Conservation (phyloP, 2,888 invertebrate genomes). For the Dioctria rufipes region DNA sequence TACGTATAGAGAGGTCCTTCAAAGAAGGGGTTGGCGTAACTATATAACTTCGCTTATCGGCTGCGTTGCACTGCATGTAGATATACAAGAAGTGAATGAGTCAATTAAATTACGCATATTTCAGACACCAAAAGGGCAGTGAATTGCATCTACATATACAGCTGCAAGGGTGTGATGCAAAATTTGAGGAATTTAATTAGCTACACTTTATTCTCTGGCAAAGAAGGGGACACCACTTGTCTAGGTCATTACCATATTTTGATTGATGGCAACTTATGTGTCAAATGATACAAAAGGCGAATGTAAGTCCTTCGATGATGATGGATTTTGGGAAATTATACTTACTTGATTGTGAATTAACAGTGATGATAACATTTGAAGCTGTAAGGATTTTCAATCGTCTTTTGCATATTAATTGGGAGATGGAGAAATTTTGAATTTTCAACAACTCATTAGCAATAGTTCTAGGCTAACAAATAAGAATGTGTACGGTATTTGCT, state of each 20-base stretch:
- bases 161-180: constrained; percentile 35
- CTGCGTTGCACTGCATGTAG: not conserved
- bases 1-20: too few species aligned
- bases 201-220: not conserved
- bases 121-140: constrained; percentile 18
- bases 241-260: constrained; percentile 40
- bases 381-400: too few species aligned
- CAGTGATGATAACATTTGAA: too few species aligned
- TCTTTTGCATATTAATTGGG: too few species aligned
- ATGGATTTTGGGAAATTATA: too few species aligned
- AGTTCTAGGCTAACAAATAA: too few species aligned
- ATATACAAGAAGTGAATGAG: constrained; percentile 24
- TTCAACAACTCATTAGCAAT: too few species aligned
- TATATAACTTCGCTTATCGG: not conserved
- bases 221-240: constrained; percentile 28
- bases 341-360: too few species aligned
- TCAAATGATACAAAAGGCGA: constrained; percentile 29
- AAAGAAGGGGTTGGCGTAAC: constrained; percentile 18
- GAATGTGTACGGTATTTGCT: too few species aligned
- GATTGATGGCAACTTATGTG: constrained; percentile 46
- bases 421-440: too few species aligned
- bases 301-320: not conserved
- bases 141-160: not conserved
- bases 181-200: constrained; percentile 44
- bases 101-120: constrained; percentile 48